These are phyloP conservation scores for Neopipo cinnamomea DNA, from an alignment of 2,113 vertebrate species.

Conservation along the genomic window DNA sequence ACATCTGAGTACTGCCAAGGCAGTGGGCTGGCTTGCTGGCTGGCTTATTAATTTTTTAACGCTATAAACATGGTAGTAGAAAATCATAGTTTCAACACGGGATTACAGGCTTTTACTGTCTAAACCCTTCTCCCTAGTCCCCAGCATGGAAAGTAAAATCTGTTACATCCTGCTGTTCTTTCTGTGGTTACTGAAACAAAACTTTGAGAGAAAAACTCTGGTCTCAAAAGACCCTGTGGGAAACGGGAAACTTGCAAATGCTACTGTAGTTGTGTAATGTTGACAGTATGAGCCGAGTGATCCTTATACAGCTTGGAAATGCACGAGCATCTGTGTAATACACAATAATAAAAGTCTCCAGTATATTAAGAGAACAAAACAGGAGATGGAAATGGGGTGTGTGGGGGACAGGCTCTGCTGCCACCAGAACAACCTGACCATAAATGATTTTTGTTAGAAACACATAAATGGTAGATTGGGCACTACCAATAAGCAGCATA, in stretches of 20 bases:
- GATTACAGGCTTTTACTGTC: slow-evolving; percentile 38
- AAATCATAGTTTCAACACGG: slow-evolving; percentile 13
- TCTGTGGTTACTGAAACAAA: slow-evolving; percentile 74
- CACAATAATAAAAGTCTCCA: not conserved
- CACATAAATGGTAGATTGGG: not conserved
- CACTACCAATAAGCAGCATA: not conserved
- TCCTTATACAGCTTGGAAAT: slow-evolving; percentile 60
- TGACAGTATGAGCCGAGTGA: slow-evolving; percentile 61
- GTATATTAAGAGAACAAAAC: not conserved
- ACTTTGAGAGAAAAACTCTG: slow-evolving; percentile 71
- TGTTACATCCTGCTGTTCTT: slow-evolving; percentile 71
- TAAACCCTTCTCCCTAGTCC: slow-evolving; percentile 38
- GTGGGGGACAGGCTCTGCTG: not conserved
- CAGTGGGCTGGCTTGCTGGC: slow-evolving; percentile 30
- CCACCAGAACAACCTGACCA: not conserved
- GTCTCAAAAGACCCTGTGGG: slow-evolving; percentile 70
- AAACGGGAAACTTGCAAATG: slow-evolving; percentile 69
- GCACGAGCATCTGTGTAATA: not conserved
- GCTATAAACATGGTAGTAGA: slow-evolving; percentile 33
- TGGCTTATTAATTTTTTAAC: slow-evolving; percentile 40
- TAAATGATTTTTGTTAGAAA: not conserved
- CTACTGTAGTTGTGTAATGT: slow-evolving; percentile 73
- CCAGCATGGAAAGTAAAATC: slow-evolving; percentile 58
- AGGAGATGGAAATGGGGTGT: not conserved
- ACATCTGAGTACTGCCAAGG: slow-evolving; percentile 1